Conservation (phyloP, 1,140 invertebrate genomes). For the Hyphantria cunea region DNA sequence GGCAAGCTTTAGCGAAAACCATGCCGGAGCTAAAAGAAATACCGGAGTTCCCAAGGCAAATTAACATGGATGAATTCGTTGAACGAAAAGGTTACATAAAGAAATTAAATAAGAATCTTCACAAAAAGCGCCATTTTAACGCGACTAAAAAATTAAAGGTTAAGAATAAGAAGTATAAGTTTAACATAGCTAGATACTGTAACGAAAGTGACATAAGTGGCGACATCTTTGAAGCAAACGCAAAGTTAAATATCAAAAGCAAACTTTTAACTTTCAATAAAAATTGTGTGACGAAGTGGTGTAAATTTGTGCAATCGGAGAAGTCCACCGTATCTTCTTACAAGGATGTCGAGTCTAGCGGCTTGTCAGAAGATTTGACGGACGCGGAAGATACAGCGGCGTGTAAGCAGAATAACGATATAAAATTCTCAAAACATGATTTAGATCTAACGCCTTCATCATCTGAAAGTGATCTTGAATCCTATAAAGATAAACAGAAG, state of each 20-base stretch:
- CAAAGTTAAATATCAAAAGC: slow-evolving; percentile 43
- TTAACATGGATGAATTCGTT: slow-evolving; percentile 54
- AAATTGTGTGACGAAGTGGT: slow-evolving; percentile 49
- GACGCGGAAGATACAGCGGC: slow-evolving; percentile 40
- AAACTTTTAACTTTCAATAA: slow-evolving; percentile 44
- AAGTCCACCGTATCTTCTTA: neutral
- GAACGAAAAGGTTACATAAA: slow-evolving; percentile 56
- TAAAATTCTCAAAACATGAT: slow-evolving; percentile 61
- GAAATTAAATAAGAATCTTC: slow-evolving; percentile 40
- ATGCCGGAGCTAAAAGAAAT: slow-evolving; percentile 71
- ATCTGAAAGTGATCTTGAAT: slow-evolving; percentile 62
- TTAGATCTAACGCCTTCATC: slow-evolving; percentile 59
- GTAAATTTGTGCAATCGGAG: slow-evolving; percentile 32
- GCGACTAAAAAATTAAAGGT: slow-evolving; percentile 34
- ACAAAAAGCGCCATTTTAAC: slow-evolving; percentile 30
- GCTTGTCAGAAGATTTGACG: slow-evolving; percentile 43
- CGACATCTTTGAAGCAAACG: slow-evolving; percentile 46
- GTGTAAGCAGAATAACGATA: slow-evolving; percentile 35
- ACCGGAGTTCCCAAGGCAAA: slow-evolving; percentile 76
- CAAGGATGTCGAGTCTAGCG: slow-evolving; percentile 26
- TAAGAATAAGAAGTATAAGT: slow-evolving; percentile 38
- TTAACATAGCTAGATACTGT: slow-evolving; percentile 47
- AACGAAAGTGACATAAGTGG: slow-evolving; percentile 45
- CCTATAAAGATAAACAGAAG: slow-evolving; percentile 34
- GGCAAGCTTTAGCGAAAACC: slow-evolving; percentile 71